These are phyloP conservation scores for Rhagoletis zephyria DNA, from an alignment of 1,140 invertebrate genomes.

Conservation along the genomic window DNA sequence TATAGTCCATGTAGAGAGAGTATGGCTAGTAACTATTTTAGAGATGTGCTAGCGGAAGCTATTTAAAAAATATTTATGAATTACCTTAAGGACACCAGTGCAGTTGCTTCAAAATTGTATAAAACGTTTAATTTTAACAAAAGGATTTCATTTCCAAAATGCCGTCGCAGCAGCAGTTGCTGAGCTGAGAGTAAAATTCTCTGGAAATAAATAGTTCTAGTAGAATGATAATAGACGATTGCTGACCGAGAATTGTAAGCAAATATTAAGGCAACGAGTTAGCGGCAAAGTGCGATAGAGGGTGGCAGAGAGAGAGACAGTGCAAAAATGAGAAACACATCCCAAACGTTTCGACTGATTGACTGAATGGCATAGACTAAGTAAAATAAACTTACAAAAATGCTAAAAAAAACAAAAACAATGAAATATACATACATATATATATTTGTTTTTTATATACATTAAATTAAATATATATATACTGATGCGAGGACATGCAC, in stretches of 20 bases:
- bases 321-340: slow-evolving; percentile 58
- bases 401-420: slow-evolving; percentile 52
- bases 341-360: slow-evolving; percentile 73
- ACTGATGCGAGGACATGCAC: not conserved
- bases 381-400: slow-evolving; percentile 32
- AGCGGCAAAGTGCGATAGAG: not conserved
- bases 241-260: not conserved
- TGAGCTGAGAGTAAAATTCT: not conserved
- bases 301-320: slow-evolving; percentile 23
- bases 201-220: not conserved
- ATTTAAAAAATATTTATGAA: not conserved
- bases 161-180: not conserved
- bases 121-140: not conserved
- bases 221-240: not conserved
- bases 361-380: slow-evolving; percentile 72
- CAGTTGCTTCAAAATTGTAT: slow-evolving; percentile 12
- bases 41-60: not conserved
- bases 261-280: not conserved
- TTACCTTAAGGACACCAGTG: not conserved
- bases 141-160: not conserved
- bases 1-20: not conserved
- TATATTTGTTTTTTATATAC: slow-evolving; percentile 17
- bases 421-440: slow-evolving; percentile 34
- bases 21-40: not conserved
- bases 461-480: not conserved